Evolutionary conservation across 2,797 vertebrate genomes (phyloP), one percentile per base, ranked within the genome.

Genomic region (Spinus olivaceus): DNA sequence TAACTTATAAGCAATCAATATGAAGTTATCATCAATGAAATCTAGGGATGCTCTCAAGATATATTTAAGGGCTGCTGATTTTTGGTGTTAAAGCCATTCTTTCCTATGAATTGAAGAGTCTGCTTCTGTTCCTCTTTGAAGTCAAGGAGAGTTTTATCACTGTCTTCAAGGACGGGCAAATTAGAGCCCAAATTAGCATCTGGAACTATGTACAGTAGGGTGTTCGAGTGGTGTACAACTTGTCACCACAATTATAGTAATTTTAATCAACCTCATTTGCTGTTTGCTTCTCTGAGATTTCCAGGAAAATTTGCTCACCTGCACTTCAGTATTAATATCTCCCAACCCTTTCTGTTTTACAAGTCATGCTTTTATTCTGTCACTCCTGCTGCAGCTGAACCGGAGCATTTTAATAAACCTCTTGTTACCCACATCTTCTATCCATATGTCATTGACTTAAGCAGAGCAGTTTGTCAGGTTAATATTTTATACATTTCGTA

Each of bases 211-310:
- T 92, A 81, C 82, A 61, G 82, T 30, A 70, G 59, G 37, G 18
- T 88, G 61, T 74, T 94, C 35, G 37, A 92, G 72, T 79, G 77
- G 69, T 59, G 41, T 71, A 79, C 30, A 93, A 59, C 81, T 91
- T 95, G 49, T 95, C 94, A 92, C 63, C 56, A 92, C 91, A 95
- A 91, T 92, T 96, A 95, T 9, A 94, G 80, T 63, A 79, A 95
- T 95, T 96, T 96, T 92, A 96, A 94, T 94, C 95, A 94, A 95
- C 51, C 73, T 92, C 51, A 66, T 92, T 95, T 96, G 54, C 92
- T 65, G 41, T 74, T 96, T 85, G 32, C 65, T 72, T 81, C 73
- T 66, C 50, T 73, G 70, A 90, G 82, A 90, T 69, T 92, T 96
- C 84, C 73, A 86, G 65, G 65, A 85, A 78, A 92, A 93, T 89